Evolutionary conservation across 2,888 invertebrate genomes (phyloP).

Genomic region (Mesorhabditis belari): DNA sequence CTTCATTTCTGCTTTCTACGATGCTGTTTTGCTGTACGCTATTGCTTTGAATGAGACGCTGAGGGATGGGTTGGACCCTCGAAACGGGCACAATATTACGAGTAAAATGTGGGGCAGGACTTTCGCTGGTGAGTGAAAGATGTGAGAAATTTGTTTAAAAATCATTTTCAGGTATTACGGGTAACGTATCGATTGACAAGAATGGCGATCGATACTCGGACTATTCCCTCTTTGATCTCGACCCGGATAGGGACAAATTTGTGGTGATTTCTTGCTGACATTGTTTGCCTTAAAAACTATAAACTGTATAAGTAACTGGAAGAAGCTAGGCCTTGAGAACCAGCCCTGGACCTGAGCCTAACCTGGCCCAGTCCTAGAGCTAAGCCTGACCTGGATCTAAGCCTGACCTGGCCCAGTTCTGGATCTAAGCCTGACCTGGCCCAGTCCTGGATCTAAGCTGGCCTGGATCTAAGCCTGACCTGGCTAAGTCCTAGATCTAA

Average conservation of each 20-base stretch:
- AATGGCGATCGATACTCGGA: conserved; percentile 91
- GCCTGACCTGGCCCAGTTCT: too few species aligned
- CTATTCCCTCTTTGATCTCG: conserved; percentile 85
- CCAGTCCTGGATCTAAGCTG: too few species aligned
- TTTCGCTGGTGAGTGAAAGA: conserved; percentile 73
- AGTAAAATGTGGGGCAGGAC: conserved; percentile 77
- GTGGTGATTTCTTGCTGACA: conserved; percentile 28
- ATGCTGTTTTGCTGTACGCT: conserved; percentile 87
- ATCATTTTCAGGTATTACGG: conserved; percentile 70
- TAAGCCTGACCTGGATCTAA: too few species aligned
- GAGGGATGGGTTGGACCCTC: conserved; percentile 54
- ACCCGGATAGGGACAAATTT: conserved; percentile 64
- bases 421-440: too few species aligned
- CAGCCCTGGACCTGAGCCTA: too few species aligned
- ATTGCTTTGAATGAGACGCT: conserved; percentile 82
- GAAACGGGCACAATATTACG: conserved; percentile 78
- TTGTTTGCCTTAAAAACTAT: too few species aligned
- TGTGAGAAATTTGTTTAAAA: background rate
- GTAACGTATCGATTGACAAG: conserved; percentile 81
- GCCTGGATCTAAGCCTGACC: too few species aligned
- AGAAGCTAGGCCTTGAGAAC: too few species aligned
- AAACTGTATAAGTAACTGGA: too few species aligned
- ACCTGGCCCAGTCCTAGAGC: too few species aligned
- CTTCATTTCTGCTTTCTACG: conserved; percentile 89
- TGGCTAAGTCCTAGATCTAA: too few species aligned